These are phyloP conservation scores for Zeuzera pyrina DNA, from an alignment of 2,888 invertebrate genomes.

Conservation along the genomic window DNA sequence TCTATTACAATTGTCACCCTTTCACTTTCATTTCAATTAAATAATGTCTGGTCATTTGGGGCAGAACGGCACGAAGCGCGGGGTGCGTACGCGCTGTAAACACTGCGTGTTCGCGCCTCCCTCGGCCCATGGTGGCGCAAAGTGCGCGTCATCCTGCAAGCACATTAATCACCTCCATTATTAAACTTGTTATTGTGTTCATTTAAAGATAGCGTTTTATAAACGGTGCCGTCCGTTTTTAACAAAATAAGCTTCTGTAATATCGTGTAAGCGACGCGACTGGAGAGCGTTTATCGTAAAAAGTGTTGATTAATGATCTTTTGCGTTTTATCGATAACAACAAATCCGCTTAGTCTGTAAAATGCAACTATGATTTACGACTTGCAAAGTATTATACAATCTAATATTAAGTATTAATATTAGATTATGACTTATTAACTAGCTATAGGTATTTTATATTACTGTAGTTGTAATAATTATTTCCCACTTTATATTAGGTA, in stretches of 20 bases:
- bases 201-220: slow-evolving; percentile 70
- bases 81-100: too few species aligned
- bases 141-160: slow-evolving; percentile 68
- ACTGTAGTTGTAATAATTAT: too few species aligned
- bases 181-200: slow-evolving; percentile 71
- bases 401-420: too few species aligned
- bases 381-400: too few species aligned
- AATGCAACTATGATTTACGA: slow-evolving; percentile 1
- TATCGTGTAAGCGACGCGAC: slow-evolving; percentile 56
- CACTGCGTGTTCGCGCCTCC: slow-evolving; percentile 39
- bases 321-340: slow-evolving; percentile 25
- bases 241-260: slow-evolving; percentile 69
- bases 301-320: slow-evolving; percentile 56
- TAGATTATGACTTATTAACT: too few species aligned
- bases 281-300: slow-evolving; percentile 38
- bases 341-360: slow-evolving; percentile 9
- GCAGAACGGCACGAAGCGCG: slow-evolving; percentile 27
- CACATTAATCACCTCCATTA: slow-evolving; percentile 71
- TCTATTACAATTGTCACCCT: slow-evolving; percentile 72
- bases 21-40: slow-evolving; percentile 70
- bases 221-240: slow-evolving; percentile 68
- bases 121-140: slow-evolving; percentile 39
- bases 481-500: too few species aligned
- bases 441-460: too few species aligned
- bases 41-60: slow-evolving; percentile 74